These are phyloP conservation scores for Gymnogyps californianus DNA, from an alignment of 2,113 vertebrate genomes.

Conservation along the genomic window DNA sequence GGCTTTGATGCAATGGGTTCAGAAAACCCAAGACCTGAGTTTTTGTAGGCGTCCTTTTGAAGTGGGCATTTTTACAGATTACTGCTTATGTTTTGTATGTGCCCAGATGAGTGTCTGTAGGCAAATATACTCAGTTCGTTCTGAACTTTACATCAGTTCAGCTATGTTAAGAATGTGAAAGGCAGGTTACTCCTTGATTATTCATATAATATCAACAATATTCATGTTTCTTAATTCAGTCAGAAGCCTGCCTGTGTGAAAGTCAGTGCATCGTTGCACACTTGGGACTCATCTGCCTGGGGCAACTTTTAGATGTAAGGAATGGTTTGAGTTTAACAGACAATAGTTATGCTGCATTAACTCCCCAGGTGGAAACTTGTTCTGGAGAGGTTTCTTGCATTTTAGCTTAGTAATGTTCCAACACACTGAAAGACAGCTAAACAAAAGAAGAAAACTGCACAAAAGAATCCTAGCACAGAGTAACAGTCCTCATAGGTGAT, in stretches of 20 bases:
- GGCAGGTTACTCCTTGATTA: neutral
- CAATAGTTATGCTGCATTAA: neutral
- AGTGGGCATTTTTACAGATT: neutral
- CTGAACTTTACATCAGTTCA: neutral
- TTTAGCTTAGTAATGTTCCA: neutral
- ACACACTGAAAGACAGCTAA: neutral
- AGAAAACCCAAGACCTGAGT: neutral
- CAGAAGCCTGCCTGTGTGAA: neutral
- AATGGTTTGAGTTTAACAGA: neutral
- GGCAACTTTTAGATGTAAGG: neutral
- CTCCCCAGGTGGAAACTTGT: neutral
- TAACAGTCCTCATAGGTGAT: neutral
- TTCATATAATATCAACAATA: neutral
- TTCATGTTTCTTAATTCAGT: neutral
- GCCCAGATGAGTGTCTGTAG: neutral
- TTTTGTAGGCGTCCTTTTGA: neutral
- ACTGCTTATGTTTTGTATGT: neutral
- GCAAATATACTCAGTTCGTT: fast-evolving
- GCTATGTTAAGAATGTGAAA: neutral
- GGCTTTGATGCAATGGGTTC: neutral
- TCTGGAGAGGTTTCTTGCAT: neutral
- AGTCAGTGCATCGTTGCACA: neutral
- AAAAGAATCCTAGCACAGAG: neutral
- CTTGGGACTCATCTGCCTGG: neutral
- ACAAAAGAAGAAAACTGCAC: neutral